Evolutionary conservation across 2,797 vertebrate genomes (phyloP), one percentile per base, ranked within the genome.

Genomic region (Anisognathus igniventris): DNA sequence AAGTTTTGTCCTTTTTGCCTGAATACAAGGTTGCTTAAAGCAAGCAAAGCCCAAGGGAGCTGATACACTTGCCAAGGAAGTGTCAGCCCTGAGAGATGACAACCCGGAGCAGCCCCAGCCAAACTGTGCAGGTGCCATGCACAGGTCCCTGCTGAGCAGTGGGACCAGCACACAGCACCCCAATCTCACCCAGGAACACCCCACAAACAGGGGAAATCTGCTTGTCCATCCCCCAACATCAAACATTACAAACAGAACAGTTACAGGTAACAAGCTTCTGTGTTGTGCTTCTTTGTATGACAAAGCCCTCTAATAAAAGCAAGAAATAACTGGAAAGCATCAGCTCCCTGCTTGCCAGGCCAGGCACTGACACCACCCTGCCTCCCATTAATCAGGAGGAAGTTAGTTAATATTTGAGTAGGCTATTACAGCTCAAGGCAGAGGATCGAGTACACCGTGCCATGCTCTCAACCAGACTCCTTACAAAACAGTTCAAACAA

Each of bases 31-130:
- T 44, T 73, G 80, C 53, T 71, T 80, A 27, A 71, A 77, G 48
- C 67, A 88, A 94, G 80, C 18, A 39, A 89, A 73, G 61, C 70
- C 54, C 64, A 31, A 79, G 56, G 67, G 35, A 91, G 45, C 33
- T 22, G 40, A 45, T 14, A 61, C 16, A 30, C 30, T 70, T 76
- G 75, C 82, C 77, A 94, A 92, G 62, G 37, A 71, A 68, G 37
- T 3, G 7, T 51, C 78, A 73, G 6, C 24, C 62, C 16, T 2
- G 2, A 21, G 1, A 47, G 35, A 61, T 17, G 19, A 33, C 7
- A 78, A 12, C 42, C 31, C 0, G 0, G 40, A 64, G 68, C 40
- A 71, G 40, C 35, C 14, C n/a, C 40, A 73, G 72, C 51, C 66
- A 72, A 39, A 24, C 10, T 0, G 2, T 12, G 72, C 33, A 37